Percentiles rank a stretch among this genome's conserved stretches.
Conservation (phyloP, 1,140 invertebrate genomes). For the Megathymus violae region DNA sequence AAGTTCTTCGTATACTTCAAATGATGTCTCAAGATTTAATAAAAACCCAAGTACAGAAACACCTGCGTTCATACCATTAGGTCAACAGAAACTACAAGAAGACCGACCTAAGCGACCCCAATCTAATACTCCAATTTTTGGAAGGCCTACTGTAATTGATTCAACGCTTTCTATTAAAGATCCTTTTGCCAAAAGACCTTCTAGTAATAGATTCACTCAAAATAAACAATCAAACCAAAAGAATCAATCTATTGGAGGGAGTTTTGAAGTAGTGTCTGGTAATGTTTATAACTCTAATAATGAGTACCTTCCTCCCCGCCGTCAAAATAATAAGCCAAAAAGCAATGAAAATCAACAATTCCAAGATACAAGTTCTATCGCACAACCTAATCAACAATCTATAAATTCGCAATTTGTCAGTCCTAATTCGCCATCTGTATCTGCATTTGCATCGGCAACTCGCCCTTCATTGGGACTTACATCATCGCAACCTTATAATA, state of each 20-base stretch:
- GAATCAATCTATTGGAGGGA: slow-evolving; percentile 4
- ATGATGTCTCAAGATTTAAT: background rate
- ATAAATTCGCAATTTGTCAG: background rate
- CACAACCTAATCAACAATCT: background rate
- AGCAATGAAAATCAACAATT: slow-evolving; percentile 17
- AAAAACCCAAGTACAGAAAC: slow-evolving; percentile 18
- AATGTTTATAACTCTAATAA: slow-evolving; percentile 23
- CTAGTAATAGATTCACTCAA: slow-evolving; percentile 17
- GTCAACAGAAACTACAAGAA: slow-evolving; percentile 46
- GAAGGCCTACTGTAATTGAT: slow-evolving; percentile 27
- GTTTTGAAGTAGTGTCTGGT: slow-evolving; percentile 24
- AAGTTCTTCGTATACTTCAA: background rate
- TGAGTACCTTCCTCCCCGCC: slow-evolving; percentile 13
- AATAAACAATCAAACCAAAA: slow-evolving; percentile 24
- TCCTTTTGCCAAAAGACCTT: slow-evolving; percentile 19
- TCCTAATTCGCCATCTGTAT: slow-evolving; percentile 1
- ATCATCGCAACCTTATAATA: slow-evolving; percentile 4
- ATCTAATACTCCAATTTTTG: slow-evolving; percentile 15
- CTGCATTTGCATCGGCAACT: slow-evolving; percentile 19
- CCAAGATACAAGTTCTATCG: background rate
- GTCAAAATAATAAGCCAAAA: slow-evolving; percentile 2
- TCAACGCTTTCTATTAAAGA: slow-evolving; percentile 23
- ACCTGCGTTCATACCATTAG: slow-evolving; percentile 29
- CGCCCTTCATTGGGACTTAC: slow-evolving; percentile 15
- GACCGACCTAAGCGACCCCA: slow-evolving; percentile 6